Evolutionary conservation across 2,113 vertebrate species (phyloP), one percentile per base, ranked within the genome.

Genomic region (Baryphthengus martii): DNA sequence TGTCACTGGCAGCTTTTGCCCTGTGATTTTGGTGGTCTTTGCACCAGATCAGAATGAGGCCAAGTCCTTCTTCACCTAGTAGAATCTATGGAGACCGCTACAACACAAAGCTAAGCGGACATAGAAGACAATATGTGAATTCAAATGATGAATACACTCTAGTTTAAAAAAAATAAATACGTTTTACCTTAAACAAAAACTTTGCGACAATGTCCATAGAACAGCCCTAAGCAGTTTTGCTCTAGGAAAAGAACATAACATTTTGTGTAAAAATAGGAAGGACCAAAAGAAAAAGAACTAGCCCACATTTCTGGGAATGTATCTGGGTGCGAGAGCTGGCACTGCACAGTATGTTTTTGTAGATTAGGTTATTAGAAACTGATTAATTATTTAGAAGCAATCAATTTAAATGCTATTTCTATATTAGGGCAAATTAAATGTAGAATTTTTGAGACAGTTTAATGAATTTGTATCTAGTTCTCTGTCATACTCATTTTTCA

Each of bases 381-480:
- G 23, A 95, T 84, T 31, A 90, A 95, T 92, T 87, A 95, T 95
- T 93, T 92, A 95, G 49, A 75, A 92, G 74, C 47, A 95, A 92
- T 78, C 16, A 95, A 92, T 95, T 92, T 81, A 71, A 93, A 90
- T 63, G 24, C 10, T 55, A 33, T 76, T 87, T 85, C 85, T 90
- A 55, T 74, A 72, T 75, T 78, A 89, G 2, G 9, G 29, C 18
- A 81, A 74, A 86, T 81, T 71, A 92, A 86, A 74, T 75, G 44
- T 45, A 77, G 84, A 88, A 44, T 81, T 90, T 88, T 75, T 78
- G 37, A 90, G 28, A 20, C 8, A 58, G 11, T 88, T 71, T 81
- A 85, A 96, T 92, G 53, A 74, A 90, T 53, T 63, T 79, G 17
- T 80, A 76, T 70, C 58, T 75, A 82, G 19, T 24, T 80, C 37